Evolutionary conservation across 37 sponge, comb jelly and placozoan genomes (phyloP).

Genomic region (Lycopodina hypogea): DNA sequence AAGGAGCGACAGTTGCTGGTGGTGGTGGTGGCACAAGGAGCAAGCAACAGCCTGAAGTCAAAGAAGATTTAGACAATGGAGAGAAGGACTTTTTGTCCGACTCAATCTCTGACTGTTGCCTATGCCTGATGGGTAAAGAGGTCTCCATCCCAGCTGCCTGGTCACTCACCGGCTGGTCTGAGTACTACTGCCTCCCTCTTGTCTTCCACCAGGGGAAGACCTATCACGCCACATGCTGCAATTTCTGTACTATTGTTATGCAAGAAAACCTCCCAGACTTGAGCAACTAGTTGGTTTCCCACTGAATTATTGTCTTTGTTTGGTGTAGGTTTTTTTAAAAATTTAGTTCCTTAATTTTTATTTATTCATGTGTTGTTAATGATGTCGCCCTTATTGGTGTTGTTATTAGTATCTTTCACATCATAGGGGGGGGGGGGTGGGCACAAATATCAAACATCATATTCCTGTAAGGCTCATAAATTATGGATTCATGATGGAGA

Average conservation of each 20-base stretch:
- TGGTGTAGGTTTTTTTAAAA: too few relatives aligned
- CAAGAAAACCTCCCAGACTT: constrained; percentile 29
- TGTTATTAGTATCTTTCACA: too few relatives aligned
- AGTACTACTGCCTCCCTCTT: constrained; percentile 29
- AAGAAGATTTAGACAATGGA: neutral
- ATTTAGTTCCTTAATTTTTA: too few relatives aligned
- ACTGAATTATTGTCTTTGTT: too few relatives aligned
- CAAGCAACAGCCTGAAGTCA: too few relatives aligned
- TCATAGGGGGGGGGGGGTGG: too few relatives aligned
- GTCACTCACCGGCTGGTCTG: constrained; percentile 14
- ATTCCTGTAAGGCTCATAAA: too few relatives aligned
- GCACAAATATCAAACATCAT: too few relatives aligned
- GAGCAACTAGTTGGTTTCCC: constrained; percentile 8
- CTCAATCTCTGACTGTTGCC: constrained; percentile 41
- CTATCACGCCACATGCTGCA: constrained; percentile 44
- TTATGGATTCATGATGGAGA: too few relatives aligned
- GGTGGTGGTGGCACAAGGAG: too few relatives aligned
- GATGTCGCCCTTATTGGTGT: too few relatives aligned
- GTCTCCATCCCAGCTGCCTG: constrained; percentile 20
- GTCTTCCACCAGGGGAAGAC: constrained; percentile 30
- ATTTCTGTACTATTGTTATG: constrained; percentile 38
- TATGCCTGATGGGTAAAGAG: constrained; percentile 25
- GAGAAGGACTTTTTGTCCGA: constrained; percentile 37
- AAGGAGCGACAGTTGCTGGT: neutral
- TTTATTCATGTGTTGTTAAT: too few relatives aligned